Conservation (phyloP, 2,797 vertebrate species). For the Masticophis lateralis region DNA sequence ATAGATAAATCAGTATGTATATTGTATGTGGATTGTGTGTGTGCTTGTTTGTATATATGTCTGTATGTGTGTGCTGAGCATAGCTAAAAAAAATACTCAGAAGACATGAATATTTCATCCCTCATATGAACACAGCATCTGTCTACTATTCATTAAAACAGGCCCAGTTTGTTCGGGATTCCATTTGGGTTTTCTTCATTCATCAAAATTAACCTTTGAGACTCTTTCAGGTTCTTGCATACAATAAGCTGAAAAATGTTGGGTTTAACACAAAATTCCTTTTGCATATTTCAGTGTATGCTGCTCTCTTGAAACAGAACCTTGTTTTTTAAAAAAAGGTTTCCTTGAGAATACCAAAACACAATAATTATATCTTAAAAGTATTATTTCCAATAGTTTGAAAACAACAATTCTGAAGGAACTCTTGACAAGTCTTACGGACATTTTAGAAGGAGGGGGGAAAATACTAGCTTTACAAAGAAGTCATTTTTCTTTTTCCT, state of each 20-base stretch:
- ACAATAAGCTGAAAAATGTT: not conserved
- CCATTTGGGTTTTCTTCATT: not conserved
- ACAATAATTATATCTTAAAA: not conserved
- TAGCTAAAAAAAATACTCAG: not conserved
- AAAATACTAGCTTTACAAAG: conserved; percentile 11
- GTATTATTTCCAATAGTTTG: not conserved
- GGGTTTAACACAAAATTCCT: not conserved
- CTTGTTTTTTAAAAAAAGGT: not conserved
- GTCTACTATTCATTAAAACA: not conserved
- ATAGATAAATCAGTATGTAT: not conserved
- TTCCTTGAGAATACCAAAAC: not conserved
- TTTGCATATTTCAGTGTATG: not conserved
- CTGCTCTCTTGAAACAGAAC: not conserved
- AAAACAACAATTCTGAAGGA: not conserved
- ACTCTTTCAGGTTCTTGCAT: not conserved
- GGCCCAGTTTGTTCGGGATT: not conserved
- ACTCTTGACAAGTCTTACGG: not conserved
- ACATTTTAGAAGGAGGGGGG: not conserved
- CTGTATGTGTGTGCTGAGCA: not conserved
- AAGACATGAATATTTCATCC: not conserved
- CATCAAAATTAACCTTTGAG: not conserved
- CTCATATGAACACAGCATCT: not conserved
- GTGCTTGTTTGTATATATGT: not conserved
- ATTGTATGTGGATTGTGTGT: not conserved
- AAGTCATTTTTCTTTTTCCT: conserved; percentile 5